Evolutionary conservation across 2,797 vertebrate species (phyloP), one percentile per base, ranked within the genome.

Genomic region (Bucorvus abyssinicus): DNA sequence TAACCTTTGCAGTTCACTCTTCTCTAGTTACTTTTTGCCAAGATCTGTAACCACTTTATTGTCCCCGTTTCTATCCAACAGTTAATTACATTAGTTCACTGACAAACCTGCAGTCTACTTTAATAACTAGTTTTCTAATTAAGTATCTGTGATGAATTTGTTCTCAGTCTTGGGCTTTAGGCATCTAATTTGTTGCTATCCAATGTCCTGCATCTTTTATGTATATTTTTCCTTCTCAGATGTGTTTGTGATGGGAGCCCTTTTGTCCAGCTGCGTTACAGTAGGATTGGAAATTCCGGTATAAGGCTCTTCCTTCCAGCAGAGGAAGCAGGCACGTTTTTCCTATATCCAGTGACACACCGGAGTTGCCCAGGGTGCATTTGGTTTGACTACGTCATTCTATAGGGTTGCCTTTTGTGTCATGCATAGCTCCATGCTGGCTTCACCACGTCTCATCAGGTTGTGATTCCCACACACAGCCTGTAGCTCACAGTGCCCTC

Each of bases 81-180:
- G 34, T 89, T 93, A 69, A 80, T 87, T 69, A 57, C 36, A 56
- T 82, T 63, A 50, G 17, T 78, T 89, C 49, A 53, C 32, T 78
- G 76, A 59, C 36, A 76, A 82, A 64, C 16, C 27, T 65, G 26
- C 69, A 78, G 17, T 89, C 91, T 78, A n/a, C 70, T 52, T 77
- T 71, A 75, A 84, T 78, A 49, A 61, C 64, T 78, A 42, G 30
- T 73, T 83, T 71, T 71, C 78, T 87, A 82, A 79, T 90, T 79
- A 61, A 93, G 71, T 52, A 64, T 34, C 50, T 56, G 27, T 57
- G 45, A 71, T 34, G 27, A 24, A 68, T 86, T 89, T 83, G 19
- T 77, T 65, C 65, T 85, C 44, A 34, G 23, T 59, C 55, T 26
- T 64, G 86, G 60, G 50, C 34, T 70, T 52, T 3, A 74, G 50